A percentile compares a stretch with the other conserved stretches of the same genome.
These are phyloP conservation scores for Atherinomorus stipes DNA, from an alignment of 2,113 vertebrate species.

Conservation along the genomic window DNA sequence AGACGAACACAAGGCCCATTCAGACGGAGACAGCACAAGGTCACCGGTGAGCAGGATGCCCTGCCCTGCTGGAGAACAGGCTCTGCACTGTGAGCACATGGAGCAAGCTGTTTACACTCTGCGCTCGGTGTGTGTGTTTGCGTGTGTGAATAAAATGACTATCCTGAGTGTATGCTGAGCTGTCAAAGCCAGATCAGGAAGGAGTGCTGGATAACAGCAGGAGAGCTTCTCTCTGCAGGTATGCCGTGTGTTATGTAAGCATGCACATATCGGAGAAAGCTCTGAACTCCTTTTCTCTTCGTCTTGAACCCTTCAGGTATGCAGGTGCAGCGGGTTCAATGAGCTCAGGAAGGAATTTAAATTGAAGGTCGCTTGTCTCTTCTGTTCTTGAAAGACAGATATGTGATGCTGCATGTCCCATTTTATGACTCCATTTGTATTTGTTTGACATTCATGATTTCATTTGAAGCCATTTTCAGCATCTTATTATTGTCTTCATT, in stretches of 20 bases:
- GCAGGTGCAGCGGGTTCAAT: constrained; percentile 23
- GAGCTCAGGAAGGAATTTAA: constrained; percentile 25
- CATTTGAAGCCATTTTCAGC: background rate
- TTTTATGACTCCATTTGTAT: no score
- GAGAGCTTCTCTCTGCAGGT: constrained; percentile 23
- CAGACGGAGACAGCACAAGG: constrained; percentile 44
- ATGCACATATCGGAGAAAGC: constrained; percentile 18
- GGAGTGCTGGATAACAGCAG: constrained; percentile 6
- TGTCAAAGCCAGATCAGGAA: background rate
- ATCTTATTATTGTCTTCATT: background rate
- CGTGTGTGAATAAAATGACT: background rate
- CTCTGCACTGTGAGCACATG: constrained; percentile 60
- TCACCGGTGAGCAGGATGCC: constrained; percentile 69
- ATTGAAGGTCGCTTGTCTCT: background rate
- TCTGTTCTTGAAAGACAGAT: background rate
- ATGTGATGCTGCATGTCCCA: background rate
- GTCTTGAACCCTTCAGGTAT: background rate
- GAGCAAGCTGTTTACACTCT: constrained; percentile 37
- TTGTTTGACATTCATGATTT: no score
- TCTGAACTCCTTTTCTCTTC: constrained; percentile 6
- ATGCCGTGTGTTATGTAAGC: constrained; percentile 50
- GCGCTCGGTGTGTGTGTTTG: constrained; percentile 9
- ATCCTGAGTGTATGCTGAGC: background rate
- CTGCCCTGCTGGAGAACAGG: constrained; percentile 74
- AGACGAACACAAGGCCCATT: constrained; percentile 57